A percentile compares a stretch with the other conserved stretches of the same genome.
phyloP scores from a whole-genome alignment of 2,797 vertebrate species.

The Lemur catta region DNA sequence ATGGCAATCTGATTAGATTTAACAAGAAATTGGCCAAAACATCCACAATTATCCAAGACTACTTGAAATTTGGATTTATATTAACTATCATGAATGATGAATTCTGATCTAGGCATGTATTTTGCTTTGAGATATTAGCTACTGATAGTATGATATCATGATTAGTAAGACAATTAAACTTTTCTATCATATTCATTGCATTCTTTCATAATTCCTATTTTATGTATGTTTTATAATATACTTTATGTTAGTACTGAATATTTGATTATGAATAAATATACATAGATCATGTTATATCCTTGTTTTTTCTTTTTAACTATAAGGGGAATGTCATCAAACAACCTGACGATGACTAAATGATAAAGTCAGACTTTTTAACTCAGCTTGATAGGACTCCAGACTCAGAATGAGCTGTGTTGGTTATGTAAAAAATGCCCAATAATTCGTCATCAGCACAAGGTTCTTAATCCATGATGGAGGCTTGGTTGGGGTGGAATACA shows the following conservation, averaged over 20 bases:
- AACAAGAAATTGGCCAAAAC: slow-evolving; percentile 31
- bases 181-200: neutral
- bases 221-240: slow-evolving; percentile 11
- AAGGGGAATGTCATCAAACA: neutral
- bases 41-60: slow-evolving; percentile 24
- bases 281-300: neutral
- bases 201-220: slow-evolving; percentile 35
- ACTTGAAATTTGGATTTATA: slow-evolving; percentile 40
- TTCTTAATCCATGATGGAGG: neutral
- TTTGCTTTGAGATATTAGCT: slow-evolving; percentile 33
- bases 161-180: slow-evolving; percentile 27
- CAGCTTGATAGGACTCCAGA: neutral
- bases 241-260: slow-evolving; percentile 34
- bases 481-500: neutral
- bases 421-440: slow-evolving; percentile 3
- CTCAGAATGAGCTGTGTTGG: neutral
- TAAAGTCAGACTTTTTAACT: slow-evolving; percentile 55
- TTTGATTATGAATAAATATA: slow-evolving; percentile 19
- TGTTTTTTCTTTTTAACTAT: neutral
- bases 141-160: neutral
- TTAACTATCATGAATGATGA: slow-evolving; percentile 6
- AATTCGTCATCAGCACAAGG: neutral
- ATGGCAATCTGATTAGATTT: neutral
- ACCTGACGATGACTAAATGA: neutral
- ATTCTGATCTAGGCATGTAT: slow-evolving; percentile 32